A percentile compares a stretch with the other conserved stretches of the same genome.
Conservation (phyloP, 2,888 invertebrate genomes). For the Zaprionus lineosus region DNA sequence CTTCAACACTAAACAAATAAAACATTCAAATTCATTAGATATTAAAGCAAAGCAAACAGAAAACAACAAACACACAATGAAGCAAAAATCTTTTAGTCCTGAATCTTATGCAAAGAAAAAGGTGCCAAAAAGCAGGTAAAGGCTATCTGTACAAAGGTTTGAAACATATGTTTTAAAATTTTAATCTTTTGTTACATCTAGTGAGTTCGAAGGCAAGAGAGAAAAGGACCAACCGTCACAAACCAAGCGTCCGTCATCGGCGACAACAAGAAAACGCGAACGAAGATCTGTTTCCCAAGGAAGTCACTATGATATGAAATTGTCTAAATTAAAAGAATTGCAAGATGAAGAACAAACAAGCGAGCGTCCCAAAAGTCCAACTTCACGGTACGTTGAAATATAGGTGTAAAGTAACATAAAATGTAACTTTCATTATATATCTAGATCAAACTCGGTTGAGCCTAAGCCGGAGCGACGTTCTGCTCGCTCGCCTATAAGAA, state of each 20-base stretch:
- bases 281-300: conserved; percentile 57
- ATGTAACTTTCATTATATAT: background rate
- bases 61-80: too few relatives aligned
- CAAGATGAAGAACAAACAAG: background rate
- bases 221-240: background rate
- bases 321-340: background rate
- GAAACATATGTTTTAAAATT: too few relatives aligned
- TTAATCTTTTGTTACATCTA: background rate
- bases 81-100: too few relatives aligned
- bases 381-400: conserved; percentile 10
- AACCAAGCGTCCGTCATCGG: background rate
- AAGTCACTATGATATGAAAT: background rate
- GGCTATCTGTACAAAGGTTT: too few relatives aligned
- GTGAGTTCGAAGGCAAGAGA: background rate
- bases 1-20: background rate
- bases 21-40: conserved; percentile 2
- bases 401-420: background rate
- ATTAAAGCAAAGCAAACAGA: background rate
- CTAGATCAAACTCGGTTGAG: conserved; percentile 33
- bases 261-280: conserved; percentile 7
- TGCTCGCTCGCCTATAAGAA: conserved; percentile 35
- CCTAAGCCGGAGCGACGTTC: conserved; percentile 43
- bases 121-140: too few relatives aligned
- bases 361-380: conserved; percentile 13
- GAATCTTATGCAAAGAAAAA: too few relatives aligned